These are phyloP conservation scores for Halcyon badia DNA, from an alignment of 2,797 vertebrate species.

Conservation along the genomic window DNA sequence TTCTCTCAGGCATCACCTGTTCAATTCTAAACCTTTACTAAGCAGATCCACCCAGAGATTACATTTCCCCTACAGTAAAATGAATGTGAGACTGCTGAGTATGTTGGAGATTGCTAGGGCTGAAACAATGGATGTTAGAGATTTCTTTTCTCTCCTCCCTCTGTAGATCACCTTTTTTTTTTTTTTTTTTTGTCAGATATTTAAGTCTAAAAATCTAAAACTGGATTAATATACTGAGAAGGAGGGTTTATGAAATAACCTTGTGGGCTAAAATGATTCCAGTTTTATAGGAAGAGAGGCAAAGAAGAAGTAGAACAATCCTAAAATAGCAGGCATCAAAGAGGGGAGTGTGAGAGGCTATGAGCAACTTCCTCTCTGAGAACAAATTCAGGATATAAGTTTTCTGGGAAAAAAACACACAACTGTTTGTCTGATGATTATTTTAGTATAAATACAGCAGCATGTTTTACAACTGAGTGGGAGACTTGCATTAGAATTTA, in stretches of 20 bases:
- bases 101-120: not conserved
- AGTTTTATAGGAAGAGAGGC: conserved; percentile 26
- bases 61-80: not conserved
- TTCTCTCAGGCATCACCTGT: not conserved
- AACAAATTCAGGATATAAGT: conserved; percentile 9
- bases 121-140: not conserved
- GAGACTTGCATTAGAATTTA: not conserved
- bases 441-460: conserved; percentile 18
- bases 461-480: conserved; percentile 33
- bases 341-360: not conserved
- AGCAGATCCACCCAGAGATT: conserved; percentile 7
- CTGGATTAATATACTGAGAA: not conserved
- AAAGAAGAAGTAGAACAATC: conserved; percentile 9
- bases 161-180: not conserved
- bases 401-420: conserved; percentile 23
- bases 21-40: conserved; percentile 23
- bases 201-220: conserved; percentile 38
- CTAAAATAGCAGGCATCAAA: conserved; percentile 57
- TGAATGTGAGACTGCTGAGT: not conserved
- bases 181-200: not conserved
- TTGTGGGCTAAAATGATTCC: conserved; percentile 3
- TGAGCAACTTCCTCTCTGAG: conserved; percentile 43
- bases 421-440: conserved; percentile 13
- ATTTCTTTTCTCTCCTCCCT: not conserved
- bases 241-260: not conserved